Percentiles rank a stretch among this genome's conserved stretches.
Evolutionary conservation across 2,797 vertebrate genomes (phyloP).

Genomic region (Gymnocypris eckloni): DNA sequence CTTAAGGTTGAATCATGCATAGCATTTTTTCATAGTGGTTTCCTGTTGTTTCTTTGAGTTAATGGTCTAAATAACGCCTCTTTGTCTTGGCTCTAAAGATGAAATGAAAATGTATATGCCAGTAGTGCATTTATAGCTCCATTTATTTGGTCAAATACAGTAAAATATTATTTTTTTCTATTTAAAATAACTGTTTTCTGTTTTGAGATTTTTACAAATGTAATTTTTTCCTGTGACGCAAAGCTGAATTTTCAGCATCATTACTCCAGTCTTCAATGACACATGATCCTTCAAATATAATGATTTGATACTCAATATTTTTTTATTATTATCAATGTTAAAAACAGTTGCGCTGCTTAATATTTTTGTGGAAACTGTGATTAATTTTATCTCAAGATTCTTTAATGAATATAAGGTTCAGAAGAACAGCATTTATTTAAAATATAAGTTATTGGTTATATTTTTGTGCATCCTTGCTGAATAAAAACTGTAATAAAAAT

Average conservation of each 20-base stretch:
- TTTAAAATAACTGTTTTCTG: background rate
- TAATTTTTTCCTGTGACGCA: background rate
- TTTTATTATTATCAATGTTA: background rate
- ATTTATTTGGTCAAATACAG: background rate
- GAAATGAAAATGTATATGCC: background rate
- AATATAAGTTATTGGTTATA: background rate
- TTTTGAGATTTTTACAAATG: background rate
- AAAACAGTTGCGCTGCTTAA: background rate
- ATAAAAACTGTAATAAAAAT: background rate
- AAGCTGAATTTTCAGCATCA: background rate
- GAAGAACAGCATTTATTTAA: background rate
- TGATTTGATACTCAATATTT: background rate
- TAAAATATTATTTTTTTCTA: background rate
- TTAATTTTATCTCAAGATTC: background rate
- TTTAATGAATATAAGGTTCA: background rate
- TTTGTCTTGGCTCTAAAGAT: background rate
- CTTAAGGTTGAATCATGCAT: slow-evolving; percentile 16
- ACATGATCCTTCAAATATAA: background rate
- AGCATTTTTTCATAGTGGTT: background rate
- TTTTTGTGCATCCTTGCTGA: background rate
- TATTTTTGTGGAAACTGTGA: background rate
- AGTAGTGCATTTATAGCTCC: background rate
- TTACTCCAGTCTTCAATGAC: background rate
- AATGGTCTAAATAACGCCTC: background rate
- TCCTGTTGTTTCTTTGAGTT: background rate